phyloP scores from a whole-genome alignment of 2,113 vertebrate genomes.

The Saguinus imperator region DNA sequence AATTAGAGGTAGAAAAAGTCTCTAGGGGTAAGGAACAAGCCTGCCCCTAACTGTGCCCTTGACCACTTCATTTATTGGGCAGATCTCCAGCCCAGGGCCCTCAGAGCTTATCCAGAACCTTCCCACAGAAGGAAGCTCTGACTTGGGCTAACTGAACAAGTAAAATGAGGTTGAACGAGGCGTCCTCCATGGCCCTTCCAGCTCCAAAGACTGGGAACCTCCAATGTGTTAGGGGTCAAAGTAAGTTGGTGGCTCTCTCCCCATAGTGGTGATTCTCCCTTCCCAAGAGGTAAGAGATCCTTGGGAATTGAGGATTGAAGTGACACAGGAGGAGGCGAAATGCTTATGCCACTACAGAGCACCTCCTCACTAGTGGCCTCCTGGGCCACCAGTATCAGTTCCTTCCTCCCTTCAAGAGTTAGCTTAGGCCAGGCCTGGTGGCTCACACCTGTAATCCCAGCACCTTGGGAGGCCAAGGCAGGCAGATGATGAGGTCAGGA shows the following conservation, averaged over 20 bases:
- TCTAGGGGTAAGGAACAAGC: not conserved
- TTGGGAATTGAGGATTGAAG: not conserved
- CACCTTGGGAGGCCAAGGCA: too few relatives aligned
- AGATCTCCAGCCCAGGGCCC: not conserved
- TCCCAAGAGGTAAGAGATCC: not conserved
- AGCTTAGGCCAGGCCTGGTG: not conserved
- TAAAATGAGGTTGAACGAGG: not conserved
- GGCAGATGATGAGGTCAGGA: too few relatives aligned
- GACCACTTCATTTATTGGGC: not conserved
- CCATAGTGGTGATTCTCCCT: not conserved
- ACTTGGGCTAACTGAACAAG: not conserved
- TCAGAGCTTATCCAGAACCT: not conserved
- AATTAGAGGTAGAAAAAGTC: not conserved
- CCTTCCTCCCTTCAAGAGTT: not conserved
- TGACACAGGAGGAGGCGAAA: not conserved
- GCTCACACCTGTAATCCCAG: not conserved
- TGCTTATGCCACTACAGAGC: not conserved
- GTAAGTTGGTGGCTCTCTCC: not conserved
- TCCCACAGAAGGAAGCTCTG: not conserved
- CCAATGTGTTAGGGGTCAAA: rapidly evolving
- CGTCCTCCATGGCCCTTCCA: not conserved
- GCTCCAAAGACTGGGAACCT: not conserved
- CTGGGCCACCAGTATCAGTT: not conserved
- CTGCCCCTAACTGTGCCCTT: not conserved
- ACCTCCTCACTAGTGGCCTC: not conserved